These are phyloP conservation scores for Heteropelma amictum DNA, from an alignment of 2,888 invertebrate species.

Conservation along the genomic window DNA sequence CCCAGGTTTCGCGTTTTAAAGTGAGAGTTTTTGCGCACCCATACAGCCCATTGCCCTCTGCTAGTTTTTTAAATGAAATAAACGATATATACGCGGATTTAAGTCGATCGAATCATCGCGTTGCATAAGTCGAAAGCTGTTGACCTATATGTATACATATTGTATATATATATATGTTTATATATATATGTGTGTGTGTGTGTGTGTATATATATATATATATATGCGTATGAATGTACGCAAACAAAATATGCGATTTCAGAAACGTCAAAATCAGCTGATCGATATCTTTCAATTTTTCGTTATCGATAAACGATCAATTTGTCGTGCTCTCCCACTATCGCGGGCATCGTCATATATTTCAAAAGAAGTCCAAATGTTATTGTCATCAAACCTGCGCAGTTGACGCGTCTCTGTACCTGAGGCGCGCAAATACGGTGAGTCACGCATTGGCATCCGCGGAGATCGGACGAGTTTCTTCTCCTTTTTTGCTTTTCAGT, in stretches of 20 bases:
- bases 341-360: too few species aligned
- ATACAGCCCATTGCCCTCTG: background rate
- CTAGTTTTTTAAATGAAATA: conserved; percentile 6
- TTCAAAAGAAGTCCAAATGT: background rate
- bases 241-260: too few species aligned
- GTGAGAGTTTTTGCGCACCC: background rate
- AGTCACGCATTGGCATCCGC: conserved; percentile 11
- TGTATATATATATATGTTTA: background rate
- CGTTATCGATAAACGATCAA: too few species aligned
- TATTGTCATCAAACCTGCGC: background rate
- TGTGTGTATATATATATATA: background rate
- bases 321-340: too few species aligned
- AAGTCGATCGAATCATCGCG: background rate
- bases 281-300: too few species aligned
- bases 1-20: background rate
- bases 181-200: background rate
- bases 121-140: conserved; percentile 17
- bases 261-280: too few species aligned
- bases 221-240: too few species aligned
- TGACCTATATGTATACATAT: background rate
- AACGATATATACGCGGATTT: conserved; percentile 2
- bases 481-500: background rate
- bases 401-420: background rate
- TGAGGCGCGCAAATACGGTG: background rate
- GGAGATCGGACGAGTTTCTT: background rate